Percentiles rank a stretch among this genome's conserved stretches.
Conservation (phyloP, 1,140 invertebrate genomes). For the Drosophila sechellia region DNA sequence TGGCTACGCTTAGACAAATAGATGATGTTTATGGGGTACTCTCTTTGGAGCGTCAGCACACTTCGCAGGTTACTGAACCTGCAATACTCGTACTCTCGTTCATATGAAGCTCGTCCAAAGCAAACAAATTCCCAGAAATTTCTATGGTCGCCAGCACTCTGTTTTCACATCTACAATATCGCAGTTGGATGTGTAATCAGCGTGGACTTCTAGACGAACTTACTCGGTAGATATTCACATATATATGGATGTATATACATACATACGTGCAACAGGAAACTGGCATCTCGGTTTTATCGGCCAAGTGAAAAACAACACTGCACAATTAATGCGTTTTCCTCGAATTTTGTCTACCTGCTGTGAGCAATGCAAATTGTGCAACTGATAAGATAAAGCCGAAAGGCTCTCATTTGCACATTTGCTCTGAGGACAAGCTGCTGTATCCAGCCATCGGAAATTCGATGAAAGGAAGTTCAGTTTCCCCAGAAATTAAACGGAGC, state of each 20-base stretch:
- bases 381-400: conserved; percentile 7
- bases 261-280: conserved; percentile 19
- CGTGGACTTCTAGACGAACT: conserved; percentile 1
- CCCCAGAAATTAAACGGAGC: conserved; percentile 13
- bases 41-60: conserved; percentile 16
- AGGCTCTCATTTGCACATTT: conserved; percentile 21
- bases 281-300: conserved; percentile 25
- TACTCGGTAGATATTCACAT: conserved; percentile 1
- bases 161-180: conserved; percentile 8
- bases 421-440: background rate
- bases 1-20: conserved; percentile 35
- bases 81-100: background rate
- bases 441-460: conserved; percentile 3
- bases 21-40: conserved; percentile 24
- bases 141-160: conserved; percentile 19
- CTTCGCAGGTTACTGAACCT: conserved; percentile 46
- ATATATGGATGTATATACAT: conserved; percentile 1
- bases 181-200: conserved; percentile 16
- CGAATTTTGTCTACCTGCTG: conserved; percentile 17
- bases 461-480: conserved; percentile 40
- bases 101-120: conserved; percentile 12
- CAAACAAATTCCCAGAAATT: conserved; percentile 41
- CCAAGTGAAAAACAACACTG: conserved; percentile 34
- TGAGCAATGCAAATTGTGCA: conserved; percentile 32
- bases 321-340: conserved; percentile 28